A percentile compares a stretch with the other conserved stretches of the same genome.
phyloP scores from a whole-genome alignment of 2,888 invertebrate species.

The Phymatocera aterrima region DNA sequence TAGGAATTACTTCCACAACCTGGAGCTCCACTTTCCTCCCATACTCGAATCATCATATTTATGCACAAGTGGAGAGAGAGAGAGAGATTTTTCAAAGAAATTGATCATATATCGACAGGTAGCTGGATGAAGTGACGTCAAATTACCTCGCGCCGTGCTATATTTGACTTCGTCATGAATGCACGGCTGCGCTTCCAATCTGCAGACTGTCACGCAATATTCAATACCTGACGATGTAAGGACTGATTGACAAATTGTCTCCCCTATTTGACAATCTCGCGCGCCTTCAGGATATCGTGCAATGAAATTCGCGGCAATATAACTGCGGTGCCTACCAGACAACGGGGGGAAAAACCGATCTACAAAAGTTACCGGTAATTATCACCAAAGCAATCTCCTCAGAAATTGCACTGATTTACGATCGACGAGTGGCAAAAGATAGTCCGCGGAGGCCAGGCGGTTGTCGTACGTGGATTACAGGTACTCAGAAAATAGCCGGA shows the following conservation, averaged over 20 bases:
- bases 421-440: not conserved
- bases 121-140: not conserved
- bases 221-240: not conserved
- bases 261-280: not conserved
- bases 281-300: not conserved
- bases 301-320: not conserved
- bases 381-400: not conserved
- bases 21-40: not conserved
- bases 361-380: not conserved
- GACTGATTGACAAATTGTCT: not conserved
- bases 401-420: constrained; percentile 9
- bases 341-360: not conserved
- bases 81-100: not conserved
- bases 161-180: not conserved
- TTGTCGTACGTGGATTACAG: not conserved
- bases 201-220: not conserved
- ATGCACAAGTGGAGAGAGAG: not conserved
- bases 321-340: not conserved
- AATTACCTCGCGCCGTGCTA: not conserved
- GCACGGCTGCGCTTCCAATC: not conserved
- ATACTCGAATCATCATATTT: not conserved
- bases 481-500: not conserved
- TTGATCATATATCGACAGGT: not conserved
- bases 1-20: not conserved
- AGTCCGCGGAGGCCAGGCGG: not conserved